Evolutionary conservation across 2,888 invertebrate genomes (phyloP).

Genomic region (Helicoverpa assulta): DNA sequence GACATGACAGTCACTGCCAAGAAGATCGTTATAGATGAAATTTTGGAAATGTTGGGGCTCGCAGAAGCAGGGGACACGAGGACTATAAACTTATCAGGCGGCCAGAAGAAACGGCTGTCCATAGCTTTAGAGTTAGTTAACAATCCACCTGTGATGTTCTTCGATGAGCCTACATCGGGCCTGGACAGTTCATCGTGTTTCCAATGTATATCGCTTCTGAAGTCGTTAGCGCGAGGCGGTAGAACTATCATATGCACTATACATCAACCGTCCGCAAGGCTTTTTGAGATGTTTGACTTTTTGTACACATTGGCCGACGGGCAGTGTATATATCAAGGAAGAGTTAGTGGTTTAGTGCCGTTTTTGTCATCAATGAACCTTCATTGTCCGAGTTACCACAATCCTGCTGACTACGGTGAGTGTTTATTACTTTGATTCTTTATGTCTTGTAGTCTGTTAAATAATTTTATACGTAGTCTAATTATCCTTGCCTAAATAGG

Average conservation of each 20-base stretch:
- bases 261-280: conserved; percentile 98
- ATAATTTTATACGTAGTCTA: neutral
- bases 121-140: conserved; percentile 98
- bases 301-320: conserved; percentile 97
- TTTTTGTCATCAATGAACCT: conserved; percentile 96
- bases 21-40: conserved; percentile 95
- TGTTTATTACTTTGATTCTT: conserved; percentile 7
- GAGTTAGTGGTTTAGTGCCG: conserved; percentile 95
- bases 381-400: conserved; percentile 98
- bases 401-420: conserved; percentile 98
- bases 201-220: conserved; percentile 96
- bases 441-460: neutral
- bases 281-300: conserved; percentile 99
- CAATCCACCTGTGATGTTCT: conserved; percentile 99
- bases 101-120: conserved; percentile 97
- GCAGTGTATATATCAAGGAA: conserved; percentile 97
- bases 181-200: conserved; percentile 98
- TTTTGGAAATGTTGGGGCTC: conserved; percentile 95
- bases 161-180: conserved; percentile 98
- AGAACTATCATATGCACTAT: conserved; percentile 98
- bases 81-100: conserved; percentile 96
- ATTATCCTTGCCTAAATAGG: neutral
- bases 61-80: conserved; percentile 94
- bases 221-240: conserved; percentile 96
- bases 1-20: conserved; percentile 93